phyloP scores from a whole-genome alignment of 2,888 invertebrate genomes.

The Fragum fragum region DNA sequence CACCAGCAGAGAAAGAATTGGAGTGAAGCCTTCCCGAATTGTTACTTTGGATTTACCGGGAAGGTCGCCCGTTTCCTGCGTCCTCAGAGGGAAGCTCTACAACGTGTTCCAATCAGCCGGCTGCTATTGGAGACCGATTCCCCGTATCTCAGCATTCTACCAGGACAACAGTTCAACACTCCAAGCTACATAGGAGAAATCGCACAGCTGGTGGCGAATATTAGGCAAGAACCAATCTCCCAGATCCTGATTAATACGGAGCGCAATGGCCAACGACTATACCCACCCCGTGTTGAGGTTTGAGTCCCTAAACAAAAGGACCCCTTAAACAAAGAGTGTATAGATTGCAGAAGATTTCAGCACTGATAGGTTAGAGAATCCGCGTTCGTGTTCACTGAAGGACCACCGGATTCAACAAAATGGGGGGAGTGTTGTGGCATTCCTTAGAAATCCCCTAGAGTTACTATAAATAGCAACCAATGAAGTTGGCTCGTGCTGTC shows the following conservation, averaged over 20 bases:
- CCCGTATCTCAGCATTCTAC: conserved; percentile 20
- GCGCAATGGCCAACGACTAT: conserved; percentile 13
- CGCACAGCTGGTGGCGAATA: background rate
- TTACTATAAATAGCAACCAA: conserved; percentile 2
- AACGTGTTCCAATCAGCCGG: background rate
- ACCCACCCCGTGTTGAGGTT: conserved; percentile 11
- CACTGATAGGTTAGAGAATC: background rate
- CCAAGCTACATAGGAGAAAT: conserved; percentile 23
- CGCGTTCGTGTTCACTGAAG: background rate
- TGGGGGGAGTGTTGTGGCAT: conserved; percentile 16
- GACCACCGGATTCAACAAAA: conserved; percentile 10
- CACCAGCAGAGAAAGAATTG: background rate
- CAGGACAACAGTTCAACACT: conserved; percentile 12
- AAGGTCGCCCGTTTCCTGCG: background rate
- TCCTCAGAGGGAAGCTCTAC: conserved; percentile 13
- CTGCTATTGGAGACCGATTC: conserved; percentile 29
- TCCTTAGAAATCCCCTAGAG: background rate
- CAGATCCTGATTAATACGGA: background rate
- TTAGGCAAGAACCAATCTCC: background rate
- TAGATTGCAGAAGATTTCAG: background rate
- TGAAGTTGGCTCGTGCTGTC: background rate
- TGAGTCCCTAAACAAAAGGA: background rate
- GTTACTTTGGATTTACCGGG: conserved; percentile 26
- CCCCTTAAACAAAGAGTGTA: background rate
- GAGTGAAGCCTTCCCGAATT: conserved; percentile 33